Evolutionary conservation across 2,888 invertebrate species (phyloP).

Genomic region (Dusona sp.): DNA sequence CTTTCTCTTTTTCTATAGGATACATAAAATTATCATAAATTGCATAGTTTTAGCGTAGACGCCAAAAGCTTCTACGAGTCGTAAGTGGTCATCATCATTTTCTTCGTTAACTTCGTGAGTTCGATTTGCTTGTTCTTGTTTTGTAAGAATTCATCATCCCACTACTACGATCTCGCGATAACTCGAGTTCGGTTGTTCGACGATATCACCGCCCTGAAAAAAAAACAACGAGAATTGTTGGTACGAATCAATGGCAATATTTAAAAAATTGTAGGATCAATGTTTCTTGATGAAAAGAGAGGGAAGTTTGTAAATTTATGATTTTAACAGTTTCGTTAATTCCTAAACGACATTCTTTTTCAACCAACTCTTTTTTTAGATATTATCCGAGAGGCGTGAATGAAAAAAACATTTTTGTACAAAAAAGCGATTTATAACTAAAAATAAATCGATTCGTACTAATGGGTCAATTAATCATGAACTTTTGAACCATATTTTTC

Average conservation of each 20-base stretch:
- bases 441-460: no score
- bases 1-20: neutral
- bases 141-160: no score
- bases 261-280: neutral
- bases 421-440: no score
- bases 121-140: no score
- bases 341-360: neutral
- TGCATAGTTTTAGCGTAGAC: no score
- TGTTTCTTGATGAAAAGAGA: no score
- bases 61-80: no score
- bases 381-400: neutral
- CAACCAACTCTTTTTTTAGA: neutral
- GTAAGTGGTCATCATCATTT: no score
- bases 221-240: neutral
- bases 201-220: conserved; percentile 13
- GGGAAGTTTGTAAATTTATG: neutral
- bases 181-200: neutral
- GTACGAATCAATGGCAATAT: neutral
- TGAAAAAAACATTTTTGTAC: no score
- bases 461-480: no score
- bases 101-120: no score
- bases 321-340: neutral
- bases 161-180: neutral
- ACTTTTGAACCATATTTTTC: no score
- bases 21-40: neutral